Percentiles rank a stretch among this genome's conserved stretches.
These are phyloP conservation scores for Nasonovia ribisnigri DNA, from an alignment of 2,888 invertebrate species.

Conservation along the genomic window DNA sequence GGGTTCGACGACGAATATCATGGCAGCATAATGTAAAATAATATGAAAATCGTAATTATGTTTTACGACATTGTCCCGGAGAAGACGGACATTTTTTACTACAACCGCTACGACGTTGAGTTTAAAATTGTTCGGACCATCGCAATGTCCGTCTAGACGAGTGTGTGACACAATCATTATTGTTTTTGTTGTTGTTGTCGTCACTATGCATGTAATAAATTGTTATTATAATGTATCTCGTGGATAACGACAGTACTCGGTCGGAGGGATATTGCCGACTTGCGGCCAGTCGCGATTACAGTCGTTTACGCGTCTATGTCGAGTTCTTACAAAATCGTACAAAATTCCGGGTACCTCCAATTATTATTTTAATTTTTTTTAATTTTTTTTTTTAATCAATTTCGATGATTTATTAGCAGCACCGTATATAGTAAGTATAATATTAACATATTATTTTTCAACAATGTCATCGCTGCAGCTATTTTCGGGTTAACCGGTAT, in stretches of 20 bases:
- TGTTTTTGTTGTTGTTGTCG: too few relatives aligned
- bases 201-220: too few relatives aligned
- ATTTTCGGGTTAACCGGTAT: slow-evolving; percentile 61
- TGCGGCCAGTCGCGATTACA: background rate
- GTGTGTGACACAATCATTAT: background rate
- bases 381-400: slow-evolving; percentile 5
- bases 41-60: too few relatives aligned
- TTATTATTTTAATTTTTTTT: background rate
- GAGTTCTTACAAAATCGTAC: background rate
- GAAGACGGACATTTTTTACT: background rate
- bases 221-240: background rate
- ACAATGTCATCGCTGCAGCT: slow-evolving; percentile 47
- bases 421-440: slow-evolving; percentile 39
- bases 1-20: background rate
- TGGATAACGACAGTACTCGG: background rate
- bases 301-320: background rate
- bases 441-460: slow-evolving; percentile 49
- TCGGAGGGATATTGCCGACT: background rate
- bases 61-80: background rate
- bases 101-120: background rate
- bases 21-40: background rate
- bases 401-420: slow-evolving; percentile 55
- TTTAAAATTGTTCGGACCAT: background rate
- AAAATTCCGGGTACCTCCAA: background rate
- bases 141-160: background rate